Evolutionary conservation across 2,888 invertebrate genomes (phyloP).

Genomic region (Eupithecia centaureata): DNA sequence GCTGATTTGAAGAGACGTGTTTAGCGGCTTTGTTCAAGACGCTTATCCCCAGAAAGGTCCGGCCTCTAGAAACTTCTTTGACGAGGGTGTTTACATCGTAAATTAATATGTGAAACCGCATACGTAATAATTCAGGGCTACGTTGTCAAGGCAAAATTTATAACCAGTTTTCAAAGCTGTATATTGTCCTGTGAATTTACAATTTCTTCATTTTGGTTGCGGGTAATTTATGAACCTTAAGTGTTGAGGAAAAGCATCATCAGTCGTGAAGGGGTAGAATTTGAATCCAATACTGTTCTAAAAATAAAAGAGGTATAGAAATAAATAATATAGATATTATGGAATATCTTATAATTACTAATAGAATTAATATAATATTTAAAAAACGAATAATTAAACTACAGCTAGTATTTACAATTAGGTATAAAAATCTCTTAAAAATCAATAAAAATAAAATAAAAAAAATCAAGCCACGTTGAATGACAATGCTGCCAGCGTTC

Average conservation of each 20-base stretch:
- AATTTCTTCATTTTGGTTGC: neutral
- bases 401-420: too few relatives aligned
- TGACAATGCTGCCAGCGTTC: too few relatives aligned
- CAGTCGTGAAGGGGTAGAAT: neutral
- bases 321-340: too few relatives aligned
- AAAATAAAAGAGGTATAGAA: too few relatives aligned
- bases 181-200: neutral
- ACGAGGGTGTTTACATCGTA: slow-evolving; percentile 61
- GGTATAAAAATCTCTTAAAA: too few relatives aligned
- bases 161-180: slow-evolving; percentile 15
- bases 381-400: too few relatives aligned
- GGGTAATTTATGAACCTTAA: neutral
- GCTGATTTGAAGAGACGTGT: slow-evolving; percentile 16
- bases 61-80: slow-evolving; percentile 53
- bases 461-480: too few relatives aligned
- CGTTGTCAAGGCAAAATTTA: slow-evolving; percentile 24
- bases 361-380: too few relatives aligned
- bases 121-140: slow-evolving; percentile 48
- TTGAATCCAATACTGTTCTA: too few relatives aligned
- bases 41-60: slow-evolving; percentile 51
- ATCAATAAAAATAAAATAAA: too few relatives aligned
- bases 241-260: too few relatives aligned
- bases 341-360: too few relatives aligned
- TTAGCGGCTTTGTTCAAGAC: slow-evolving; percentile 63
- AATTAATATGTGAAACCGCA: slow-evolving; percentile 57